Evolutionary conservation across 2,888 invertebrate genomes (phyloP).

Genomic region (Drosophila atripex): DNA sequence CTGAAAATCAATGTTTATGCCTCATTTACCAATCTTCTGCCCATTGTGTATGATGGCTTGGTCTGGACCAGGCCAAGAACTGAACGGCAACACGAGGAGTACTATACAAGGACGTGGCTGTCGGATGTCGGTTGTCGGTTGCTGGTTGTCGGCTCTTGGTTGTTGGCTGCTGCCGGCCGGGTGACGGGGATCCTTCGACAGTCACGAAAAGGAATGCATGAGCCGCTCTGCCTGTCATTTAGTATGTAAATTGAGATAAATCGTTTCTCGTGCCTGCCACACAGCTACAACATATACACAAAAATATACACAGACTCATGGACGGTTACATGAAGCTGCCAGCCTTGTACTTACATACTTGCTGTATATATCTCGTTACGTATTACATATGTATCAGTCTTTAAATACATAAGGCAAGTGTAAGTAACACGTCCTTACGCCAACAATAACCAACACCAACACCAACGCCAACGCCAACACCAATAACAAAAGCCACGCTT

Average conservation of each 20-base stretch:
- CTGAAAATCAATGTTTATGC: constrained; percentile 67
- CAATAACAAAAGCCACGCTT: constrained; percentile 30
- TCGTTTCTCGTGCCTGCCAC: constrained; percentile 73
- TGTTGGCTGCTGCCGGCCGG: constrained; percentile 7
- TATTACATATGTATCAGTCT: constrained; percentile 45
- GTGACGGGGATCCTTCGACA: constrained; percentile 35
- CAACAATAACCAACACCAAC: constrained; percentile 36
- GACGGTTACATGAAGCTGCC: constrained; percentile 23
- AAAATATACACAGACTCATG: constrained; percentile 24
- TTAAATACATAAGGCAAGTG: constrained; percentile 52
- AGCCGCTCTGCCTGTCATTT: constrained; percentile 75
- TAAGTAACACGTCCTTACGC: constrained; percentile 74
- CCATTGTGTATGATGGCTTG: constrained; percentile 44
- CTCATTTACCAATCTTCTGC: constrained; percentile 56
- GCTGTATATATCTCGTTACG: constrained; percentile 28
- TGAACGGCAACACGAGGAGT: not conserved
- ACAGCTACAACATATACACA: constrained; percentile 40
- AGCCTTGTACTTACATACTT: constrained; percentile 37
- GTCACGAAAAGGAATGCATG: constrained; percentile 62
- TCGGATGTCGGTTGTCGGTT: constrained; percentile 29
- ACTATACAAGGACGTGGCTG: constrained; percentile 31
- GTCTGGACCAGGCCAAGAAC: constrained; percentile 14
- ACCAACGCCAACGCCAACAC: constrained; percentile 23
- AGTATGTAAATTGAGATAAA: constrained; percentile 80
- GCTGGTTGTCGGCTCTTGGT: constrained; percentile 21